Base-by-base conservation (phyloP, 2,113 vertebrate species). In the Pteropus alecto region DNA sequence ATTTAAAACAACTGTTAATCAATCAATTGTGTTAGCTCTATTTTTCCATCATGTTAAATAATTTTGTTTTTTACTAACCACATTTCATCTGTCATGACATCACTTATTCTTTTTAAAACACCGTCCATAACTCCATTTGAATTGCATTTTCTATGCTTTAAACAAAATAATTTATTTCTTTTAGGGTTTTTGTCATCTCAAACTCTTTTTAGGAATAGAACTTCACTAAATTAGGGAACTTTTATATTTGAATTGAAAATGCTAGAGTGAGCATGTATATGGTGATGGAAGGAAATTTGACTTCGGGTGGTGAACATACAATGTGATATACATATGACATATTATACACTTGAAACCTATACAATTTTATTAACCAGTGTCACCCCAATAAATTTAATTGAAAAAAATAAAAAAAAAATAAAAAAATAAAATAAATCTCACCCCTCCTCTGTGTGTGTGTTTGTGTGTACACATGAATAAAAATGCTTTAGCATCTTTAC, bases 161-260 rank as follows among this genome's bases (percentile, higher is more conserved):
- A 84, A 79, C 24, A 28, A 89, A 91, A 46, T 56, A n/a, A 90
- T 56, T 60, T 86, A 5, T 65, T 46, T 51, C 67, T 30, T 76
- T 73, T 85, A 60, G n/a, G 18, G 10, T 73, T 83, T 56, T 93
- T 60, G 11, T 70, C 30, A 38, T 3, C 24, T 51, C 56, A 9
- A 67, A 81, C 12, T 90, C 56, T 74, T n/a, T 76, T 93, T 68
- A 14, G 60, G 60, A 77, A 46, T 70, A 70, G 10, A 90, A 38
- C 24, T 67, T 71, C 35, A 78, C 30, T 24, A 87, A 18, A 68
- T 70, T 61, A 60, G n/a, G 43, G 11, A 48, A 35, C 28, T 90
- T 94, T 87, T n/a, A 13, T 88, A 70, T 91, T 92, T 90, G 30
- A 85, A 48, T 76, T 76, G 7, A 94, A 97, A 65, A 26, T 70